Evolutionary conservation across 2,888 invertebrate genomes (phyloP).

Genomic region (Megamerina dolium): DNA sequence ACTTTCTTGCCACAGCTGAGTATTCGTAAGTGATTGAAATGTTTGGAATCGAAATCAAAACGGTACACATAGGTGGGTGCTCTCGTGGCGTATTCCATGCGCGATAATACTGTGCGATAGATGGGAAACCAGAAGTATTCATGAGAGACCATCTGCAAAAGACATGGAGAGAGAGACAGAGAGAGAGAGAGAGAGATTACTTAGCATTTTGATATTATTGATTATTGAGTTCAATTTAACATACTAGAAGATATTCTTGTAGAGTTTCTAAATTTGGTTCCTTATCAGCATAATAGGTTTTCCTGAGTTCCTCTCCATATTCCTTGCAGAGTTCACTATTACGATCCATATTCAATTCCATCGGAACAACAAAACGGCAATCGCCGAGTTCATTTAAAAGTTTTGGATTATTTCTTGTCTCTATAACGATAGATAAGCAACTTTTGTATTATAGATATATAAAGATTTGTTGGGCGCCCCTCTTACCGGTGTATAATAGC

Average conservation of each 20-base stretch:
- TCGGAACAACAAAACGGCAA: constrained; percentile 42
- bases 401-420: constrained; percentile 40
- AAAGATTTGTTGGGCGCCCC: not conserved
- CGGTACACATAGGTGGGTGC: constrained; percentile 47
- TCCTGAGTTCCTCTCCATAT: constrained; percentile 38
- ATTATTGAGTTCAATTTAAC: constrained; percentile 8
- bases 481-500: constrained; percentile 35
- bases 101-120: constrained; percentile 44
- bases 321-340: constrained; percentile 39
- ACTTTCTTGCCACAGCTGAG: constrained; percentile 45
- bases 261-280: constrained; percentile 45
- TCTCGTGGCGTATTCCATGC: constrained; percentile 33
- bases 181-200: not conserved
- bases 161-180: not conserved
- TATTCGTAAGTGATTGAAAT: constrained; percentile 46
- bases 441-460: not conserved
- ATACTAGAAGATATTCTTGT: constrained; percentile 43
- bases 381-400: constrained; percentile 41
- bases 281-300: constrained; percentile 40
- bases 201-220: not conserved
- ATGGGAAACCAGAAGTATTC: constrained; percentile 49
- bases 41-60: constrained; percentile 47
- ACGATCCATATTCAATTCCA: constrained; percentile 42
- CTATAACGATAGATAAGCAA: too few species aligned
- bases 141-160: constrained; percentile 43